phyloP scores from a whole-genome alignment of 2,113 vertebrate genomes.

The Otocyon megalotis region DNA sequence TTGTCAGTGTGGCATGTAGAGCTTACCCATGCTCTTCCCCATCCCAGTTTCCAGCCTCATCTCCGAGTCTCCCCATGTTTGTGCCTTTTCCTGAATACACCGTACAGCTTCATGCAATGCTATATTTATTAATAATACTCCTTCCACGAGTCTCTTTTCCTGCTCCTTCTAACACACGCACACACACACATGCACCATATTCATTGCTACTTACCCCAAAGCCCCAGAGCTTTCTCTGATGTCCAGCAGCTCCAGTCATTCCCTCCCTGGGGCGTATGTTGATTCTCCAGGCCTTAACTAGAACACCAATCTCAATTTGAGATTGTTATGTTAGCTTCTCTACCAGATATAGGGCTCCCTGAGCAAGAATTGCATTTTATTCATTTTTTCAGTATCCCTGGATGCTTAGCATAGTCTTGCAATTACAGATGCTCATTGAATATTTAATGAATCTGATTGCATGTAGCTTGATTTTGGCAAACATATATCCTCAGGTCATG shows the following conservation, averaged over 20 bases:
- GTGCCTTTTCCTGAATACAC: neutral
- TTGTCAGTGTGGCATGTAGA: neutral
- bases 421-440: neutral
- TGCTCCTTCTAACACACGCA: neutral
- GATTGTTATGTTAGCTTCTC: neutral
- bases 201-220: neutral
- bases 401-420: neutral
- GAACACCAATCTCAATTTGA: neutral
- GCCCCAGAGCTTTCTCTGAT: neutral
- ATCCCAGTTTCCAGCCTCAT: neutral
- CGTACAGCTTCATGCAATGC: neutral
- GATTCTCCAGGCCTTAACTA: neutral
- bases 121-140: neutral
- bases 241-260: neutral
- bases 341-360: neutral
- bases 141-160: neutral
- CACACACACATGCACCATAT: neutral
- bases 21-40: neutral
- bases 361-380: neutral
- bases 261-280: neutral
- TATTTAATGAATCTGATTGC: neutral
- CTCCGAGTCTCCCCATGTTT: neutral
- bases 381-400: neutral
- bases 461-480: conserved; percentile 33
- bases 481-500: neutral